A percentile compares a stretch with the other conserved stretches of the same genome.
Evolutionary conservation across 1,140 invertebrate species (phyloP).

Genomic region (Pomphorhynchus laevis): DNA sequence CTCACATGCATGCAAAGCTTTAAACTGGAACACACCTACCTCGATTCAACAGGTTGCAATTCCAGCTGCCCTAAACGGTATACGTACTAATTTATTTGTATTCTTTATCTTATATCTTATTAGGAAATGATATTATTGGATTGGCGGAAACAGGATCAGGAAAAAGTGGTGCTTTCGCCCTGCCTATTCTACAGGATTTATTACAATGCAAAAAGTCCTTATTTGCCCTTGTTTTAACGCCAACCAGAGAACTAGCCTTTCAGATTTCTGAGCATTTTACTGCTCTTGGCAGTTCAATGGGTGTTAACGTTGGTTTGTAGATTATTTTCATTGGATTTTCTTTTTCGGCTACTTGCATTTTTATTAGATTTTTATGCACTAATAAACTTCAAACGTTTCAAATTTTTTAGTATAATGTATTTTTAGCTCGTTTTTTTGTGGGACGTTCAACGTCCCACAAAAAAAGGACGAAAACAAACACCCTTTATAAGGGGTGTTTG

Average conservation of each 20-base stretch:
- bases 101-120: conserved; percentile 2
- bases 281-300: conserved; percentile 34
- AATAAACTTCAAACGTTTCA: too few relatives aligned
- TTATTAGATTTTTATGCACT: too few relatives aligned
- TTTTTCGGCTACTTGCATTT: too few relatives aligned
- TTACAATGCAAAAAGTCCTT: conserved; percentile 57
- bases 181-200: conserved; percentile 62
- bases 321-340: too few relatives aligned
- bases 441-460: too few relatives aligned
- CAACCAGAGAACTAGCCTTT: conserved; percentile 75
- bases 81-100: not conserved
- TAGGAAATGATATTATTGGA: conserved; percentile 65
- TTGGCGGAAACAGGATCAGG: conserved; percentile 85
- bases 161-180: conserved; percentile 76
- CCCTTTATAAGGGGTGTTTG: too few relatives aligned
- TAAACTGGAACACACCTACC: conserved; percentile 67
- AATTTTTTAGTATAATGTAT: too few relatives aligned
- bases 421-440: too few relatives aligned
- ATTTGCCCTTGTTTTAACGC: conserved; percentile 66
- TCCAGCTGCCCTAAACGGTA: conserved; percentile 44
- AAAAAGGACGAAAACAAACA: too few relatives aligned
- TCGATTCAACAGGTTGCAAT: conserved; percentile 75
- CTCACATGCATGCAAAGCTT: conserved; percentile 48
- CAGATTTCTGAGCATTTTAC: conserved; percentile 76
- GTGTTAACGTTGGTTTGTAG: conserved; percentile 48